phyloP scores from a whole-genome alignment of 2,888 invertebrate genomes.

The Ichneumon xanthorius region DNA sequence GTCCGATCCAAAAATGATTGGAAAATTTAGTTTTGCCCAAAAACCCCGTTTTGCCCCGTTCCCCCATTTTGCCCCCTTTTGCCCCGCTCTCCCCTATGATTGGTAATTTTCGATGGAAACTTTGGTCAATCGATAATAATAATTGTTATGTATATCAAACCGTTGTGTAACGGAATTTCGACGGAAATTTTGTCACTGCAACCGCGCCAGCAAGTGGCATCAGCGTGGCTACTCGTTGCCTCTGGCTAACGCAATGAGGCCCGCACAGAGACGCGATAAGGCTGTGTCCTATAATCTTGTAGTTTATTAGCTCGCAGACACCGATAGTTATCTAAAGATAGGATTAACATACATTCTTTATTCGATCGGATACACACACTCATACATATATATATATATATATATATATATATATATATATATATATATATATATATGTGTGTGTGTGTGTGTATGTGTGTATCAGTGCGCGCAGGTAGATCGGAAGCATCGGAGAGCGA shows the following conservation, averaged over 20 bases:
- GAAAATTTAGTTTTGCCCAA: too few species aligned
- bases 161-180: not conserved
- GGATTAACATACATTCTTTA: constrained; percentile 56
- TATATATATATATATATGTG: too few species aligned
- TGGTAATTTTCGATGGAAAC: too few species aligned
- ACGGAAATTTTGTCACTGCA: not conserved
- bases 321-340: constrained; percentile 55
- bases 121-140: too few species aligned
- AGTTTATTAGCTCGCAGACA: constrained; percentile 54
- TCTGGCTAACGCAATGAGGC: constrained; percentile 32
- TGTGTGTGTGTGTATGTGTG: not conserved
- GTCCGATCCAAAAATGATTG: too few species aligned
- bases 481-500: not conserved
- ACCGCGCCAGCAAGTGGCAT: not conserved
- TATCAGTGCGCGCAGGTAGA: constrained; percentile 3
- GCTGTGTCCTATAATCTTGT: constrained; percentile 40
- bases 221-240: not conserved
- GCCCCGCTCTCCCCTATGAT: too few species aligned
- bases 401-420: not conserved
- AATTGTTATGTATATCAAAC: not conserved
- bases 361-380: constrained; percentile 5
- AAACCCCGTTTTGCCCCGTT: too few species aligned
- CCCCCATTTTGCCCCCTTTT: too few species aligned
- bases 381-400: not conserved
- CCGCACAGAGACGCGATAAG: constrained; percentile 49